These are phyloP conservation scores for Candoia aspera DNA, from an alignment of 2,113 vertebrate genomes.

Conservation along the genomic window DNA sequence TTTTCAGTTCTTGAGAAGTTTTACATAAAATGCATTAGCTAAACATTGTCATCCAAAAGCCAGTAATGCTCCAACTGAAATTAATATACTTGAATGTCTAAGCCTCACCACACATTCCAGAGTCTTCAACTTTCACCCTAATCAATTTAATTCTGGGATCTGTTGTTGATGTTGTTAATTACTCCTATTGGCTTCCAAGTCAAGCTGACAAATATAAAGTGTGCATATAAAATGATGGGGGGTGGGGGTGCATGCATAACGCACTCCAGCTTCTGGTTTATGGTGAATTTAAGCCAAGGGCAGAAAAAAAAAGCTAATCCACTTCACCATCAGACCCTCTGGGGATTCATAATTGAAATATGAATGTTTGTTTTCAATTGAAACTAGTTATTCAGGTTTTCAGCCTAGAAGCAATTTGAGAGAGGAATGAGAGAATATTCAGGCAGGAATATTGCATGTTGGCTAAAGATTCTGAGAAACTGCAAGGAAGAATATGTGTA, in stretches of 20 bases:
- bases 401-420: neutral
- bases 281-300: conserved; percentile 45
- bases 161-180: neutral
- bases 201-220: neutral
- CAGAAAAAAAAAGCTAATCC: conserved; percentile 49
- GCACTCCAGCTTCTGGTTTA: conserved; percentile 47
- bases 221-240: neutral
- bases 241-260: conserved; percentile 8
- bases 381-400: conserved; percentile 67
- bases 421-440: neutral
- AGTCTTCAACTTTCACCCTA: neutral
- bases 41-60: neutral
- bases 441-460: accelerated
- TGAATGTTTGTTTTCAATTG: conserved; percentile 66
- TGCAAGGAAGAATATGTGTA: accelerated
- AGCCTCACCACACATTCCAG: neutral
- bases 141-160: neutral
- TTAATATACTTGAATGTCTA: conserved; percentile 24
- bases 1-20: neutral
- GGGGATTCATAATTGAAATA: conserved; percentile 63
- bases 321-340: conserved; percentile 54
- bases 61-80: neutral
- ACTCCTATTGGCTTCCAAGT: neutral
- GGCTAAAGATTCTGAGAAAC: accelerated
- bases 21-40: conserved; percentile 24